Conservation (phyloP, 1,140 invertebrate species). For the Cepaea nemoralis region DNA sequence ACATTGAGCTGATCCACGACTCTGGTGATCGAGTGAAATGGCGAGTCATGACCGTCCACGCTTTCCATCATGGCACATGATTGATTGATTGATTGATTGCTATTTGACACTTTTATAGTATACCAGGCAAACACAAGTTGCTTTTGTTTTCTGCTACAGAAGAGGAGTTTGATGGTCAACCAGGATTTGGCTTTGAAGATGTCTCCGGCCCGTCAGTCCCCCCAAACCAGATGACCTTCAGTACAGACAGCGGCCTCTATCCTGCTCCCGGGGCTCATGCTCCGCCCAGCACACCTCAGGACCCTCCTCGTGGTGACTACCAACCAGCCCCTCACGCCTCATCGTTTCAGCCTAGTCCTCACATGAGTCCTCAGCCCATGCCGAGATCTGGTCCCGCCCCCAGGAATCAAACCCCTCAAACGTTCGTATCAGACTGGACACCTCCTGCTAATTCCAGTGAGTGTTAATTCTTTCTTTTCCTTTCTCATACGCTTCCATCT, state of each 20-base stretch:
- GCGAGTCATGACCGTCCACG: too few relatives aligned
- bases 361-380: slow-evolving; percentile 43
- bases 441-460: slow-evolving; percentile 60
- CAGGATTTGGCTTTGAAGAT: slow-evolving; percentile 36
- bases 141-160: not conserved
- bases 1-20: too few relatives aligned
- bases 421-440: slow-evolving; percentile 51
- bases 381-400: slow-evolving; percentile 35
- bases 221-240: slow-evolving; percentile 36
- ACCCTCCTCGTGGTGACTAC: slow-evolving; percentile 37
- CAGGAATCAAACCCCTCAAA: slow-evolving; percentile 23
- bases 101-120: too few relatives aligned
- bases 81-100: too few relatives aligned
- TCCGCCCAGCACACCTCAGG: slow-evolving; percentile 62
- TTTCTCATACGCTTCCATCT: too few relatives aligned
- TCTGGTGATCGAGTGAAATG: too few relatives aligned
- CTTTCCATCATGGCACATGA: too few relatives aligned
- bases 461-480: not conserved
- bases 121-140: too few relatives aligned
- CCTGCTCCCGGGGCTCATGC: slow-evolving; percentile 58
- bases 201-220: slow-evolving; percentile 42
- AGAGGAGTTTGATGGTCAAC: not conserved
- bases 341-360: slow-evolving; percentile 34
- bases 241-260: slow-evolving; percentile 39
- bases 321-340: slow-evolving; percentile 25